Evolutionary conservation across 2,797 vertebrate genomes (phyloP), one percentile per base, ranked within the genome.

Genomic region (Gymnocypris eckloni): DNA sequence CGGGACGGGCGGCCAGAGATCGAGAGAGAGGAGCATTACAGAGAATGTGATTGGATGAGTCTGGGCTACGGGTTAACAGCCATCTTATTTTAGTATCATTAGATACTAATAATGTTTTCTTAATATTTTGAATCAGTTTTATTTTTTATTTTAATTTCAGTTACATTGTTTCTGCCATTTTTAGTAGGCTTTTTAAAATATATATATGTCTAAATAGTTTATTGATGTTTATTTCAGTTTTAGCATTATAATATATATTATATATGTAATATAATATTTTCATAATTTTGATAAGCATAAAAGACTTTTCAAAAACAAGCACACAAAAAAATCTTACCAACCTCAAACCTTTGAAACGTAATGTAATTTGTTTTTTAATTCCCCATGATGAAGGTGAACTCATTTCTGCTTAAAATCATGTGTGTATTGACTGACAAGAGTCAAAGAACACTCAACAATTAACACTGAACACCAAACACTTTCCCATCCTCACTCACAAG

Each of bases 401-500:
- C 0, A 78, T 41, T 78, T 79, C 33, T 41, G 33, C 52, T 41
- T 13, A 39, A 56, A 56, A 56, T 11, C 50, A 41, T 41, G 20
- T 9, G 11, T 33, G 20, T 15, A 59, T 37, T 25, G 37, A n/a
- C 2, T 61, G n/a, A 37, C 33, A n/a, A 39, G 18, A 12, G 50
- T n/a, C 75, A n/a, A 77, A 39, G 6, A 39, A 13, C 3, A 37
- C 20, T 37, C 2, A 16, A 54, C 18, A 15, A 70, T 16, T 10
- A 39, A 69, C 79, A 81, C 0, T 39, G 22, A 81, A 81, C 79
- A 81, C 22, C 16, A 22, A 67, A 80, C 54, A 75, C 41, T 61
- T 54, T 81, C 33, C 39, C 20, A 43, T 37, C 69, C 13, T 48
- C 81, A 82, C 39, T 33, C 81, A 66, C 12, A 6, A 75, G n/a